These are phyloP conservation scores for Himalopsyche kuldschensis DNA, from an alignment of 2,888 invertebrate species.

Conservation along the genomic window DNA sequence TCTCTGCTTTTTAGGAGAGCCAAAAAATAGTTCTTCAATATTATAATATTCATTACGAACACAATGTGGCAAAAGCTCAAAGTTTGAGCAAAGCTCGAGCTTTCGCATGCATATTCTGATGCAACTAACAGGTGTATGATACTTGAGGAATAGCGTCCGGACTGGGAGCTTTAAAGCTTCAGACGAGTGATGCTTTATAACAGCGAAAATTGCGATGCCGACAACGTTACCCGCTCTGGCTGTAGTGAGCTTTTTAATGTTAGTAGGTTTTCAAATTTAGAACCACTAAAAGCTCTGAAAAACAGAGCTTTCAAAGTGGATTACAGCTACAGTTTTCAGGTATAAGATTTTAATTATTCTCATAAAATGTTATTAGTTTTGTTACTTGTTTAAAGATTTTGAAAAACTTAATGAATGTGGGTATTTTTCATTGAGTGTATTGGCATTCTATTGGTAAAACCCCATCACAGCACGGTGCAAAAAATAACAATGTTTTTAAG, in stretches of 20 bases:
- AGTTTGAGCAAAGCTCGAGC: background rate
- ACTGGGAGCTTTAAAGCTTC: background rate
- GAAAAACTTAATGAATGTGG: background rate
- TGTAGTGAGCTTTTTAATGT: background rate
- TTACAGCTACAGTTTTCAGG: background rate
- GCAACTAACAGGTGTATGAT: background rate
- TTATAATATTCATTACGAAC: background rate
- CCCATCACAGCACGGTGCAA: too few species aligned
- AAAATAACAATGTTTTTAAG: too few species aligned
- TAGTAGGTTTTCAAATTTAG: background rate
- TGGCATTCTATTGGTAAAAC: too few species aligned
- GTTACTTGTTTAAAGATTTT: background rate
- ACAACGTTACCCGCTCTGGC: background rate
- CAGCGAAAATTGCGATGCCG: background rate
- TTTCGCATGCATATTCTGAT: background rate
- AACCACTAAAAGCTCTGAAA: background rate
- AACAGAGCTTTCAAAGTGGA: background rate
- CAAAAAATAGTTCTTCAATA: too few species aligned
- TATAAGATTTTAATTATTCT: background rate
- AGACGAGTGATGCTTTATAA: background rate
- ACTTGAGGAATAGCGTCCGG: background rate
- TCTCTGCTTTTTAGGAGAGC: too few species aligned
- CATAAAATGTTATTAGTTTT: background rate
- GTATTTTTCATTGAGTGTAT: background rate
- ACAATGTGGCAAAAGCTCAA: background rate